Conservation (phyloP, 2,888 invertebrate species). For the Dasypolia templi region DNA sequence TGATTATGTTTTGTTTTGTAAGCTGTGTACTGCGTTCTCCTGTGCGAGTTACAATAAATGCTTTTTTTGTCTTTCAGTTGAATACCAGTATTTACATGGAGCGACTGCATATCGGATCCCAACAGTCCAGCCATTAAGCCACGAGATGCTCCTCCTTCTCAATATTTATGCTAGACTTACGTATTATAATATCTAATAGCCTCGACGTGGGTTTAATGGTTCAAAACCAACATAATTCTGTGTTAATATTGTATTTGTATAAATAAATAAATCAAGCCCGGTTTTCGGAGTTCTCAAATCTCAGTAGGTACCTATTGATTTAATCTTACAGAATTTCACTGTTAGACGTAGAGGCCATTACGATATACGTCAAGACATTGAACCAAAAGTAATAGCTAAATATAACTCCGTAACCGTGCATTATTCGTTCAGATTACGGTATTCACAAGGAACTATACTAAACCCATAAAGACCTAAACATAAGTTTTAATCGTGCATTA, state of each 20-base stretch:
- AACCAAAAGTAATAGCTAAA: background rate
- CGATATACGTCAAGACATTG: background rate
- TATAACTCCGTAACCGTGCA: background rate
- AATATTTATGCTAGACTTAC: no score
- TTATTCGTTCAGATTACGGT: background rate
- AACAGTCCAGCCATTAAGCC: no score
- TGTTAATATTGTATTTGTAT: background rate
- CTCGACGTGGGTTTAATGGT: background rate
- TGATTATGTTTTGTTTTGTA: no score
- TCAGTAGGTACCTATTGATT: background rate
- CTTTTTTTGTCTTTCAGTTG: no score
- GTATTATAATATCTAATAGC: background rate
- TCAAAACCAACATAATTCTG: background rate
- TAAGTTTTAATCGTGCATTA: background rate
- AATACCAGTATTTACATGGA: no score
- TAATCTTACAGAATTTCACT: background rate
- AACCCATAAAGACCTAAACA: background rate
- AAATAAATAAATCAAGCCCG: background rate
- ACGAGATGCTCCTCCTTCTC: no score
- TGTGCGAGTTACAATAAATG: no score
- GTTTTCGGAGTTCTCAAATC: background rate
- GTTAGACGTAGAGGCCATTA: no score
- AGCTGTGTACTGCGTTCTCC: no score
- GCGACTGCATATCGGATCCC: no score
- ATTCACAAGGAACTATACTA: background rate